Evolutionary conservation across 2,113 vertebrate species (phyloP), one percentile per base, ranked within the genome.

Genomic region (Pheucticus melanocephalus): DNA sequence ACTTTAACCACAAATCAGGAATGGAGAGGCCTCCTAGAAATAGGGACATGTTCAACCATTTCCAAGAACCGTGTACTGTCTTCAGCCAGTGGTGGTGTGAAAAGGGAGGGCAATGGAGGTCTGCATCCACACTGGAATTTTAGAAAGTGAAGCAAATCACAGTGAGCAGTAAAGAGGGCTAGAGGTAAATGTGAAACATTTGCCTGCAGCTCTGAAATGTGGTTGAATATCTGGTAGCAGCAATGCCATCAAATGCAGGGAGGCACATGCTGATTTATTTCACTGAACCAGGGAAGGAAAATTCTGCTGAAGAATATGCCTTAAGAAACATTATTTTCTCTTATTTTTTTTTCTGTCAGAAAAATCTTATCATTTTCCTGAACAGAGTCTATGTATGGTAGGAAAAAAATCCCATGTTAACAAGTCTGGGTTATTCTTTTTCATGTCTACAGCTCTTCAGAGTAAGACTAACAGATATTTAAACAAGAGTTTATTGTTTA

Each of bases 181-280:
- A 31, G 37, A 80, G 9, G 6, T 30, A 73, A 86, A 54, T 8
- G 20, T 33, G 47, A 54, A 73, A 10, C 27, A 70, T 11, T 60
- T 82, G 3, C 10, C 17, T 56, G 37, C 53, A 73, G 20, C 19
- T 22, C 37, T n/a, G 11, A 31, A 56, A 66, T 0, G 0, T 27
- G 15, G 9, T 21, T 10, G 18, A 54, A 24, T 3, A 11, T 40
- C 7, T 57, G 39, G 11, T 21, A 73, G 5, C 5, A 64, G 12
- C 30, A 57, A 9, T 17, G 3, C 6, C 2, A 3, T 53, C 35
- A 70, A 70, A 61, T 37, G 9, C 63, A 44, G 5, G 3, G 13
- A 77, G 9, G 11, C 5, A 31, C 0, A 2, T 5, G 2, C n/a
- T 61, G 44, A 72, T 3, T 33, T 82, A 30, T 64, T 71, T 72